phyloP scores from a whole-genome alignment of 2,888 invertebrate genomes.

The Galerucella calmariensis region DNA sequence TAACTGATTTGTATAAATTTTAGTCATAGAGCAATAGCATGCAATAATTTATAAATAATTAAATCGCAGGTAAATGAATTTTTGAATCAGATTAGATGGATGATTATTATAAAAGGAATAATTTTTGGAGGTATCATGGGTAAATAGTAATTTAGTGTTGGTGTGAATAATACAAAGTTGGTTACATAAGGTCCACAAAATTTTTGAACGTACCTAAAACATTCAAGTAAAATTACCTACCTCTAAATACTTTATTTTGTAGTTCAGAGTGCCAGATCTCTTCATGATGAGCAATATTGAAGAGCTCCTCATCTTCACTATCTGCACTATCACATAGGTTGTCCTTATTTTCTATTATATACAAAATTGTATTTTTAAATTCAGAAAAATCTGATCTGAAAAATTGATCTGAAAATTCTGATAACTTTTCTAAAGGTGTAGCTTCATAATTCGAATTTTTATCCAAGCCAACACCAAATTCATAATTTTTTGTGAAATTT shows the following conservation, averaged over 20 bases:
- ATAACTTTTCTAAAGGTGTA: slow-evolving; percentile 59
- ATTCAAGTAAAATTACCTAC: slow-evolving; percentile 1
- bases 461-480: slow-evolving; percentile 58
- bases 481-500: slow-evolving; percentile 60
- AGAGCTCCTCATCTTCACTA: slow-evolving; percentile 35
- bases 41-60: no score
- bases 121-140: no score
- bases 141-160: no score
- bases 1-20: no score
- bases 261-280: not conserved
- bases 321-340: slow-evolving; percentile 35
- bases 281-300: slow-evolving; percentile 10
- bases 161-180: no score
- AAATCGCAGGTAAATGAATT: no score
- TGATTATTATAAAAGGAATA: no score
- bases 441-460: slow-evolving; percentile 56
- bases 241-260: not conserved
- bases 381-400: slow-evolving; percentile 61
- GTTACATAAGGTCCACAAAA: not conserved
- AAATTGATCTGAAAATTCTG: slow-evolving; percentile 60
- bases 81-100: no score
- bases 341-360: slow-evolving; percentile 43
- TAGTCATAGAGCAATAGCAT: no score
- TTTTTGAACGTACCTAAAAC: not conserved
- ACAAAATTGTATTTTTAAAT: slow-evolving; percentile 59